Conservation (phyloP, 2,113 vertebrate species). For the Tringa solitaria region DNA sequence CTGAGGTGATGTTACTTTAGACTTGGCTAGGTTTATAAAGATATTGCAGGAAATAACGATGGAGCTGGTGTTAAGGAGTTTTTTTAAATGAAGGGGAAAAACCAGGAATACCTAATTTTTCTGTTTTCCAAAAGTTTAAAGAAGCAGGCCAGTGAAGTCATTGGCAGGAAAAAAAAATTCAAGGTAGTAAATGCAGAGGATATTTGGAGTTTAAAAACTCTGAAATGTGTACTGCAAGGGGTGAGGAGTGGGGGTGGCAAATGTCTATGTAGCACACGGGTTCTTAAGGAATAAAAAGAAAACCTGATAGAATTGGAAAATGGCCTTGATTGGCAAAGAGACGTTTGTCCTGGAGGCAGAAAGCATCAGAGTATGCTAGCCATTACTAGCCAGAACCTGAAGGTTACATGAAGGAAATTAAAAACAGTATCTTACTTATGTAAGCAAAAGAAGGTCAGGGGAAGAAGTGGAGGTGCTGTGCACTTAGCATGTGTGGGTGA, state of each 20-base stretch:
- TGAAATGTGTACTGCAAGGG: background rate
- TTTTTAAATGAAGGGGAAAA: background rate
- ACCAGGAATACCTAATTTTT: rapidly evolving
- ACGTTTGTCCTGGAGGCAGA: background rate
- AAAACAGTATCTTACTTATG: background rate
- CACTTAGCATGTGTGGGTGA: background rate
- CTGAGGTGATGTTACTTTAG: background rate
- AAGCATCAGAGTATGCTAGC: background rate
- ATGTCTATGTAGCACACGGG: background rate
- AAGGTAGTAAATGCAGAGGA: background rate
- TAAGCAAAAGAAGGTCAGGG: background rate
- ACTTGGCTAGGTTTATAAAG: background rate
- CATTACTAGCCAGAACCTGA: background rate
- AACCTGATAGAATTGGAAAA: background rate
- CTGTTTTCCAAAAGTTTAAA: background rate
- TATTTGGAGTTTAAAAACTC: background rate
- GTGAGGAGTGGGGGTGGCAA: background rate
- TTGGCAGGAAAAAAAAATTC: background rate
- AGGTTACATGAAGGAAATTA: background rate
- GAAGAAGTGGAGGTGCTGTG: background rate
- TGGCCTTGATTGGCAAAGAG: background rate
- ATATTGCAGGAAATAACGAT: background rate
- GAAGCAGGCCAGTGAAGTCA: background rate
- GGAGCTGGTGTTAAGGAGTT: background rate
- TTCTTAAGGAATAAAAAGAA: background rate